Conservation (phyloP, 2,113 vertebrate genomes). For the Chaetops frenatus region DNA sequence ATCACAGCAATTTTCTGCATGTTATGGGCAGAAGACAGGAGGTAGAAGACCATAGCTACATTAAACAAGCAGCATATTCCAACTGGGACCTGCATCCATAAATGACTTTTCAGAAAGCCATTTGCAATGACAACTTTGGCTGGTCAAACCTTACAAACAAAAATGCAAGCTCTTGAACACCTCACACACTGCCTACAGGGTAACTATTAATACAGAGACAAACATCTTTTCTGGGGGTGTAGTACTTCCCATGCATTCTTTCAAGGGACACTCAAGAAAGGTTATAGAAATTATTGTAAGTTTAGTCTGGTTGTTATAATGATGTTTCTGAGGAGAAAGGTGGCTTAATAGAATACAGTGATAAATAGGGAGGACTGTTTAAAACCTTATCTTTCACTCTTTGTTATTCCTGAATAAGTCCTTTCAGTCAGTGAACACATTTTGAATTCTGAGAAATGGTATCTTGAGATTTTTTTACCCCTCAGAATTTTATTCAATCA, state of each 20-base stretch:
- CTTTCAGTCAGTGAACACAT: background rate
- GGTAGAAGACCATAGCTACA: background rate
- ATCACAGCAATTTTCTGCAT: background rate
- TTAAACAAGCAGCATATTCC: background rate
- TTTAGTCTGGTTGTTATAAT: background rate
- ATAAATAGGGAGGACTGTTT: background rate
- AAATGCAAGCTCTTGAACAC: background rate
- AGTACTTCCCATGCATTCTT: background rate
- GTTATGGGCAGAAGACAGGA: background rate
- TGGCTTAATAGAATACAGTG: background rate
- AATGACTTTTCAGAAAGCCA: background rate
- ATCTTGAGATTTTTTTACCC: background rate
- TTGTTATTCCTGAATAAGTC: background rate
- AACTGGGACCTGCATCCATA: background rate
- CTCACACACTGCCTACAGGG: background rate
- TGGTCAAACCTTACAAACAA: background rate
- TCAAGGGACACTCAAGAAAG: background rate
- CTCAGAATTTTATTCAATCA: background rate
- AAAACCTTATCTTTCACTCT: background rate
- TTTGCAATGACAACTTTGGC: background rate
- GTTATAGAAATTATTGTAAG: background rate
- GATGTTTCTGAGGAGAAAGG: background rate
- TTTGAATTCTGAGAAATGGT: background rate
- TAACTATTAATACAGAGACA: slow-evolving; percentile 27
- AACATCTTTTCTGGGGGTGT: background rate